These are phyloP conservation scores for Tryphoninae sp. DNA, from an alignment of 2,888 invertebrate genomes.

Conservation along the genomic window DNA sequence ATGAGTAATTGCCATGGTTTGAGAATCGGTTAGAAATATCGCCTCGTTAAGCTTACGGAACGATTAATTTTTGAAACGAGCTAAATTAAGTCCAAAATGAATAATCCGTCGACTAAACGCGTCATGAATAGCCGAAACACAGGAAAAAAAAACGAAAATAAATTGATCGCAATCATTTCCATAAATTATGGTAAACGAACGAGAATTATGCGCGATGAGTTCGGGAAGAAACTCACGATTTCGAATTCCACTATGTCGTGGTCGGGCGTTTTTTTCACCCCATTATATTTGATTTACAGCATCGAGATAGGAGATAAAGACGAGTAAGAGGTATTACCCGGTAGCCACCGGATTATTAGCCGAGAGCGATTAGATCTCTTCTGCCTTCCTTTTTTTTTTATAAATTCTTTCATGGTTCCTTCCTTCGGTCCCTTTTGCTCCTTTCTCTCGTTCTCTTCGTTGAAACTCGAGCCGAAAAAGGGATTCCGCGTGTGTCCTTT, in stretches of 20 bases:
- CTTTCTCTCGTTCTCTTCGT: conserved; percentile 1
- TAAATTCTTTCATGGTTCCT: conserved; percentile 4
- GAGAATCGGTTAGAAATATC: too few relatives aligned
- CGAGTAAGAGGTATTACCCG: conserved; percentile 30
- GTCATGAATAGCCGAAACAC: not conserved
- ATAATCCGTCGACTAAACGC: not conserved
- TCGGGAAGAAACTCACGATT: not conserved
- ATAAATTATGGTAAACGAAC: conserved; percentile 13
- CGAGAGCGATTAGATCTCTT: conserved; percentile 46
- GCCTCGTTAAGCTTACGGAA: not conserved
- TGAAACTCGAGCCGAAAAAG: conserved; percentile 48
- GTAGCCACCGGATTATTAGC: conserved; percentile 40
- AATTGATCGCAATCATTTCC: not conserved
- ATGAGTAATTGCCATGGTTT: too few relatives aligned
- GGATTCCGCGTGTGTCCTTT: conserved; percentile 41
- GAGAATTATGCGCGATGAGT: not conserved
- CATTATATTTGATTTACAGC: conserved; percentile 55
- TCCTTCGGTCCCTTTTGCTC: not conserved
- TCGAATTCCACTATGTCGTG: not conserved
- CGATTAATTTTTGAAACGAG: not conserved
- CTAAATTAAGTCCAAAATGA: not conserved
- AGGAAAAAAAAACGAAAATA: not conserved
- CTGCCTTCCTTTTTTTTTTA: not conserved
- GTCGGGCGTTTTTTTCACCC: conserved; percentile 14
- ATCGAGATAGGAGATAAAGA: conserved; percentile 43